These are phyloP conservation scores for Semibalanus balanoides DNA, from an alignment of 1,140 invertebrate genomes.

Conservation along the genomic window DNA sequence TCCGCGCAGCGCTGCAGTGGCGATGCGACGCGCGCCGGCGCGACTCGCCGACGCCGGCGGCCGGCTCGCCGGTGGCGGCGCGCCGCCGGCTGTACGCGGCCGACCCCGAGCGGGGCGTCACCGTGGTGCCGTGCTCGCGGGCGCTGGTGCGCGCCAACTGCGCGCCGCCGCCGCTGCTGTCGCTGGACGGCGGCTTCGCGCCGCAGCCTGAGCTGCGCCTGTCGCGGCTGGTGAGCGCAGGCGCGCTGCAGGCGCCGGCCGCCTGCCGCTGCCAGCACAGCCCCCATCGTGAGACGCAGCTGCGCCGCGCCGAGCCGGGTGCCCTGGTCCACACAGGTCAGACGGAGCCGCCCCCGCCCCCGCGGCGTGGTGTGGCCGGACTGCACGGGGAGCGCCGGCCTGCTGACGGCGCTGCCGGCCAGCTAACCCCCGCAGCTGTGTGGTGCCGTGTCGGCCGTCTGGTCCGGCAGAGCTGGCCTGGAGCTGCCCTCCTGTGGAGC, in stretches of 20 bases:
- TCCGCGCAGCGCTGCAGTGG: neutral
- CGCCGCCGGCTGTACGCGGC: neutral
- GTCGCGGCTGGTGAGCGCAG: neutral
- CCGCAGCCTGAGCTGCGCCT: neutral
- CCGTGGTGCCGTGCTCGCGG: neutral
- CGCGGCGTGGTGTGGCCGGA: too few species aligned
- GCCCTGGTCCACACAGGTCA: neutral
- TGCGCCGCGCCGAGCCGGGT: neutral
- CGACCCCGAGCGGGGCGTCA: neutral
- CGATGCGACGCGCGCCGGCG: neutral
- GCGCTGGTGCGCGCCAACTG: neutral
- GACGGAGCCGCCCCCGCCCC: neutral
- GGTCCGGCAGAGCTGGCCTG: too few species aligned
- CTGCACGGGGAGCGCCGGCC: neutral
- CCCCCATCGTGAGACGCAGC: neutral
- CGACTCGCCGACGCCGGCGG: neutral
- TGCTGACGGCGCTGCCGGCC: too few species aligned
- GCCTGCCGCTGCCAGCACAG: neutral
- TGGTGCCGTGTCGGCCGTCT: neutral
- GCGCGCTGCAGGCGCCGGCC: neutral
- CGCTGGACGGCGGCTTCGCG: neutral
- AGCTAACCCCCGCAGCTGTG: neutral
- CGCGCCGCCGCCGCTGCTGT: neutral
- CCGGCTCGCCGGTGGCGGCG: neutral
- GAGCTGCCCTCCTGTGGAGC: too few species aligned